Evolutionary conservation across 1,140 invertebrate genomes (phyloP), one percentile per base, ranked within the genome.

Genomic region (Euura lappo): DNA sequence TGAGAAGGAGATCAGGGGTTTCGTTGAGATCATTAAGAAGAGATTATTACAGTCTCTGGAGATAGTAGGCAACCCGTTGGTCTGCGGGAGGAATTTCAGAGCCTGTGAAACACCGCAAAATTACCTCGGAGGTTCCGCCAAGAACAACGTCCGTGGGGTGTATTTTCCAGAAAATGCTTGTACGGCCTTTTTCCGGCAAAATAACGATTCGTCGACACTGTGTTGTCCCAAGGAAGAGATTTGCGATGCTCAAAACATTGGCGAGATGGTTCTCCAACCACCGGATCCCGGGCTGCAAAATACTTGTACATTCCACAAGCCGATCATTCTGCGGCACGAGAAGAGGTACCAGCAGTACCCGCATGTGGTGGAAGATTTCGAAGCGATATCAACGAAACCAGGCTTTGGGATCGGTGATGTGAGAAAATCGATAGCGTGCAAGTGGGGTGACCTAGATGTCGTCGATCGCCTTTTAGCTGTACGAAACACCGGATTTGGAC

Each of bases 361-460:
- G 6, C 47, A 51, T 11, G 47, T 51, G 6, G 11, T 11, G 6
- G 47, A 11, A 51, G 11, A 28, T 28, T 28, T 2, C 51, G 51
- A 60, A n/a, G 51, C 10, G 51, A 28, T 28, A 28, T 28, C 28
- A 28, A 28, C 28, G 28, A 28, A 28, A 28, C 28, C 28, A 28
- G 28, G 28, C 28, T 77, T 77, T 51, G 74, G 73, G n/a, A 65
- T 73, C 6, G 60, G 68, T 2, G 45, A 75, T 10, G 65, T 76
- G 2, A 74, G 72, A 1, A 71, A 65, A 46, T 79, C 74, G 0
- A 69, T 78, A 1, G 65, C 69, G 7, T 69, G 73, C 44, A 79
- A 79, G 70, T 78, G 76, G 78, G 76, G 76, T 2, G 51, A 67
- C 2, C 46, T 65, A 42, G 68, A 75, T 1, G 0, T 79, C 6